Percentiles rank a stretch among this genome's conserved stretches.
phyloP scores from a whole-genome alignment of 1,140 invertebrate species.

The Sitobion miscanthi region DNA sequence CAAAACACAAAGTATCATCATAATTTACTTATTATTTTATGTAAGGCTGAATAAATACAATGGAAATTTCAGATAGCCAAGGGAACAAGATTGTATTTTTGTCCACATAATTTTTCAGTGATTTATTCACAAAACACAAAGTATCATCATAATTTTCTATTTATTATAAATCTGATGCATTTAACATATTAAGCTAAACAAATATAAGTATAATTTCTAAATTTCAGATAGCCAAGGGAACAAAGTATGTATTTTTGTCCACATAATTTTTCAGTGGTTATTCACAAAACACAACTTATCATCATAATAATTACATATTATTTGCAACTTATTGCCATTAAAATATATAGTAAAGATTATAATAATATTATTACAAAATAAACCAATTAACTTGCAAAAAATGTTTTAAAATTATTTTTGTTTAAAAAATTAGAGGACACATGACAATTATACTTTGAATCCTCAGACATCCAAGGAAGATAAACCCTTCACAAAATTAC shows the following conservation, averaged over 20 bases:
- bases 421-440: neutral
- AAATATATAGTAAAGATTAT: slow-evolving; percentile 5
- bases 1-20: slow-evolving; percentile 41
- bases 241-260: slow-evolving; percentile 33
- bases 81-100: slow-evolving; percentile 39
- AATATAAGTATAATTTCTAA: too few relatives aligned
- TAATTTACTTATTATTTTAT: neutral
- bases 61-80: neutral
- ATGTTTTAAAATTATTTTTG: neutral
- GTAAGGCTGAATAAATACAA: too few relatives aligned
- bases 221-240: slow-evolving; percentile 27
- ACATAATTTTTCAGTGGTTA: slow-evolving; percentile 14
- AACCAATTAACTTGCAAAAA: too few relatives aligned
- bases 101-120: slow-evolving; percentile 23
- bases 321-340: neutral
- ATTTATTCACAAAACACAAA: slow-evolving; percentile 12
- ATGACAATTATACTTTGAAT: neutral
- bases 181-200: too few relatives aligned
- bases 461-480: slow-evolving; percentile 22
- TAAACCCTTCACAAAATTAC: neutral
- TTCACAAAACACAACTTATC: slow-evolving; percentile 33
- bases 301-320: neutral
- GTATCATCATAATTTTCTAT: neutral
- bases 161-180: neutral
- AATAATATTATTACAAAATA: neutral